A percentile compares a stretch with the other conserved stretches of the same genome.
These are phyloP conservation scores for Aspiorhynchus laticeps DNA, from an alignment of 2,113 vertebrate genomes.

Conservation along the genomic window DNA sequence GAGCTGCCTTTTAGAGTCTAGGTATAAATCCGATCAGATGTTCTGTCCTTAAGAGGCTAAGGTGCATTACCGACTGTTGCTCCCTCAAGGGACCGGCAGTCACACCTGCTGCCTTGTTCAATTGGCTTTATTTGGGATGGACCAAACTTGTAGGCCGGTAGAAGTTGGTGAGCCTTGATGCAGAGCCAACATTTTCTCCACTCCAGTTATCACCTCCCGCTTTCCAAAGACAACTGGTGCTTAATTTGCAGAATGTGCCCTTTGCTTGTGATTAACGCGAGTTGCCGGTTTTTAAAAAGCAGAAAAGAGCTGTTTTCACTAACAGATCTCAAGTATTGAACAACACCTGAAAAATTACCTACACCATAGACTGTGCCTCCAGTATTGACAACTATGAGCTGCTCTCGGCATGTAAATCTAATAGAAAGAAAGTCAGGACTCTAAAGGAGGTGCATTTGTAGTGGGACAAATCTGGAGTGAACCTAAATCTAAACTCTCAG, in stretches of 20 bases:
- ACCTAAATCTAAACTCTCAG: slow-evolving; percentile 2
- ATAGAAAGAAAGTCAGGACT: slow-evolving; percentile 36
- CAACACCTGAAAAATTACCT: slow-evolving; percentile 42
- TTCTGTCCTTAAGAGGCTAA: slow-evolving; percentile 14
- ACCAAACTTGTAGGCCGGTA: slow-evolving; percentile 52
- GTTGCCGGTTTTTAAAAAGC: slow-evolving; percentile 22
- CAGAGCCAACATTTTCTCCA: not conserved
- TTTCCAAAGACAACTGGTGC: slow-evolving; percentile 29
- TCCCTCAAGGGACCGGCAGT: not conserved
- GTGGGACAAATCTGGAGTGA: slow-evolving; percentile 26
- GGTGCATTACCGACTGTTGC: not conserved
- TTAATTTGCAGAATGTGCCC: slow-evolving; percentile 31
- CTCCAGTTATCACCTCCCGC: not conserved
- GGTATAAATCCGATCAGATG: slow-evolving; percentile 35
- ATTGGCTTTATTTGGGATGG: slow-evolving; percentile 53
- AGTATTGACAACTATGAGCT: slow-evolving; percentile 58
- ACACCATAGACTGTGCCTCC: slow-evolving; percentile 64
- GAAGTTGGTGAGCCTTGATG: slow-evolving; percentile 21
- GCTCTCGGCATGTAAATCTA: slow-evolving; percentile 50
- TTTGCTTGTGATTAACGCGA: slow-evolving; percentile 8
- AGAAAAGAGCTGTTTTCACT: slow-evolving; percentile 53
- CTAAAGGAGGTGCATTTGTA: slow-evolving; percentile 44
- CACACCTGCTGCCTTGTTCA: slow-evolving; percentile 26
- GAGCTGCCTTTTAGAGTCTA: slow-evolving; percentile 54
- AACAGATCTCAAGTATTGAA: slow-evolving; percentile 53